Percentiles rank a stretch among this genome's conserved stretches.
These are phyloP conservation scores for Papilio helenus DNA, from an alignment of 1,140 invertebrate genomes.

Conservation along the genomic window DNA sequence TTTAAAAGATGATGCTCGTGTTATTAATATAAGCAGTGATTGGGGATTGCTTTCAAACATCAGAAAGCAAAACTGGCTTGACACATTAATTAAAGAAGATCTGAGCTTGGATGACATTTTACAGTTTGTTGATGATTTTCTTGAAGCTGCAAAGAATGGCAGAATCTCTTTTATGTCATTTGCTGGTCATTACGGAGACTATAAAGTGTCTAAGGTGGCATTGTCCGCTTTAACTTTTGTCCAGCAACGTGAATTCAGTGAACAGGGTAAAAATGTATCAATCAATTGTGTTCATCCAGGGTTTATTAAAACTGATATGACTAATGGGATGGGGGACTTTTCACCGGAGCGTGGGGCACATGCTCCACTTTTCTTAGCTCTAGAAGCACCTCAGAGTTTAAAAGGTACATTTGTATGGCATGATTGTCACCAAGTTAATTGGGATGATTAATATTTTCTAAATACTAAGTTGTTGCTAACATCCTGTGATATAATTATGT, in stretches of 20 bases:
- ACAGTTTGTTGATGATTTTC: slow-evolving; percentile 86
- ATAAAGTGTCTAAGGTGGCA: slow-evolving; percentile 89
- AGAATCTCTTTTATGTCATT: slow-evolving; percentile 83
- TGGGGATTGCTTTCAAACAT: slow-evolving; percentile 85
- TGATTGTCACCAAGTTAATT: slow-evolving; percentile 80
- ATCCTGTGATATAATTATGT: slow-evolving; percentile 77
- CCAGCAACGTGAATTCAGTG: slow-evolving; percentile 85
- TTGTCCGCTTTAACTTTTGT: slow-evolving; percentile 87
- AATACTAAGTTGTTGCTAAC: slow-evolving; percentile 62
- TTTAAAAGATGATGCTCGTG: slow-evolving; percentile 86
- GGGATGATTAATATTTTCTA: slow-evolving; percentile 76
- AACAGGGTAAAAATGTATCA: slow-evolving; percentile 84
- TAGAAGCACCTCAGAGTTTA: slow-evolving; percentile 74
- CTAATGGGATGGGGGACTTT: slow-evolving; percentile 87
- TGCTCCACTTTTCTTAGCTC: slow-evolving; percentile 77
- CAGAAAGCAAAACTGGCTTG: slow-evolving; percentile 82
- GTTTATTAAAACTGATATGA: slow-evolving; percentile 91
- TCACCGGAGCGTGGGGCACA: slow-evolving; percentile 86
- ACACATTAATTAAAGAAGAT: slow-evolving; percentile 81
- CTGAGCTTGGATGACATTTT: slow-evolving; percentile 84
- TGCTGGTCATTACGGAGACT: slow-evolving; percentile 84
- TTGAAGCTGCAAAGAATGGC: slow-evolving; percentile 79
- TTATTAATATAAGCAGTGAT: slow-evolving; percentile 90
- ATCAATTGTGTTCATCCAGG: slow-evolving; percentile 88
- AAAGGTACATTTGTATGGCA: slow-evolving; percentile 83